A percentile compares a stretch with the other conserved stretches of the same genome.
phyloP scores from a whole-genome alignment of 1,140 invertebrate genomes.

The Helicoverpa armigera region DNA sequence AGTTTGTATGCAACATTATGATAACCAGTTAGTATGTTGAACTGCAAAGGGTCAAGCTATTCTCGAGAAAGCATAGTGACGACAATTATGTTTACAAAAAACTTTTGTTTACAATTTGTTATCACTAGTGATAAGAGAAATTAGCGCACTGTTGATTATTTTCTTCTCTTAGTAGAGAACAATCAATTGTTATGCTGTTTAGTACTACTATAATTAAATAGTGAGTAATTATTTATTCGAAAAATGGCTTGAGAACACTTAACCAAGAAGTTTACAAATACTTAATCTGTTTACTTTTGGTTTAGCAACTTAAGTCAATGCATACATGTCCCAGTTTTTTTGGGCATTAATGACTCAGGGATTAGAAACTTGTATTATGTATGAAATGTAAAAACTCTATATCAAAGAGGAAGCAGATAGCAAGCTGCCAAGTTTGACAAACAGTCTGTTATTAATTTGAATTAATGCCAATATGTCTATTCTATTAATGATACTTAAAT shows the following conservation, averaged over 20 bases:
- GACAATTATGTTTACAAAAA: not conserved
- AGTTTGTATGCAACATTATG: too few species aligned
- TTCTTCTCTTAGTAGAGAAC: not conserved
- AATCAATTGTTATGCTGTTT: not conserved
- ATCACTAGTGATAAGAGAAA: constrained; percentile 10
- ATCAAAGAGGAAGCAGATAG: constrained; percentile 13
- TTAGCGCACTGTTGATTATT: constrained; percentile 1
- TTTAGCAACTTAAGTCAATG: too few species aligned
- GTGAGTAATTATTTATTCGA: too few species aligned
- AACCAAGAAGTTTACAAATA: too few species aligned
- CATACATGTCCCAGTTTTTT: too few species aligned
- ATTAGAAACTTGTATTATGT: not conserved
- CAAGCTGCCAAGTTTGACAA: constrained; percentile 17
- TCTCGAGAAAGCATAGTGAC: not conserved
- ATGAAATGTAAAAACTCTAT: not conserved
- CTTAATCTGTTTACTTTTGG: too few species aligned
- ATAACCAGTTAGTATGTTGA: too few species aligned
- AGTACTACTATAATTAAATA: too few species aligned
- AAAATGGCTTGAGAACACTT: too few species aligned
- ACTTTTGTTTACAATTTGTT: not conserved
- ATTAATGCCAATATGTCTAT: constrained; percentile 4
- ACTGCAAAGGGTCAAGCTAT: too few species aligned
- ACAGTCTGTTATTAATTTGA: constrained; percentile 23
- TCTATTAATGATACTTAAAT: constrained; percentile 18
- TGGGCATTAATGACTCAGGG: not conserved